Evolutionary conservation across 2,888 invertebrate species (phyloP), one percentile per base, ranked within the genome.

Genomic region (Phymatocera aterrima): DNA sequence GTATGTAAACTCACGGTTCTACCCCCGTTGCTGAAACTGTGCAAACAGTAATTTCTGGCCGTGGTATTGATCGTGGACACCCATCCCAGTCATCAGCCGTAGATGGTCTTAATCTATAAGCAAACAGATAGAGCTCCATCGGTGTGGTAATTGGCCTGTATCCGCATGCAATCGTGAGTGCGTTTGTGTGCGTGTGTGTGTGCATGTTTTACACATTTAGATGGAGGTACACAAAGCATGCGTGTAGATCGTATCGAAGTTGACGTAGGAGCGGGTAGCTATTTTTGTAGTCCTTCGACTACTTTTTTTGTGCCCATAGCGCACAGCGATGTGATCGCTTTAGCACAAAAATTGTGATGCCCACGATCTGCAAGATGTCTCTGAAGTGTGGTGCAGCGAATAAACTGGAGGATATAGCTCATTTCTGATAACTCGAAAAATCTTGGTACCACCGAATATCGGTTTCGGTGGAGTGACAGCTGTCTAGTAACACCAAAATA

Each of bases 81-180:
- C 68, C 68, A 46, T 12, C 43, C 28, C 46, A 43, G 24, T 68
- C 68, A 28, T 68, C 46, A 46, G 28, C 43, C 46, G n/a, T 68
- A 46, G 68, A 68, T 46, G 46, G 68, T 46, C 68, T 46, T 46
- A 46, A 64, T 64, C 61, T 64, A 43, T 68, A 40, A 46, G 68
- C 68, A 68, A 68, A 68, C 68, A 68, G 68, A 43, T 24, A 28
- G 24, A 68, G 43, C 43, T 68, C 34, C 46, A 46, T 46, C 68
- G 43, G 43, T 40, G 46, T 68, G 28, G 18, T 46, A 46, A 57
- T 57, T 57, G 57, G 57, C 57, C 57, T 15, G 28, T 57, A 57
- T 57, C 15, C 28, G 10, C 28, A 15, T 24, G 28, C 57, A 28
- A 28, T 10, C n/a, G 24, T 51, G 51, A 6, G 5, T 51, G n/a